A percentile compares a stretch with the other conserved stretches of the same genome.
Conservation (phyloP, 2,888 invertebrate genomes). For the Agrilus cyanescens region DNA sequence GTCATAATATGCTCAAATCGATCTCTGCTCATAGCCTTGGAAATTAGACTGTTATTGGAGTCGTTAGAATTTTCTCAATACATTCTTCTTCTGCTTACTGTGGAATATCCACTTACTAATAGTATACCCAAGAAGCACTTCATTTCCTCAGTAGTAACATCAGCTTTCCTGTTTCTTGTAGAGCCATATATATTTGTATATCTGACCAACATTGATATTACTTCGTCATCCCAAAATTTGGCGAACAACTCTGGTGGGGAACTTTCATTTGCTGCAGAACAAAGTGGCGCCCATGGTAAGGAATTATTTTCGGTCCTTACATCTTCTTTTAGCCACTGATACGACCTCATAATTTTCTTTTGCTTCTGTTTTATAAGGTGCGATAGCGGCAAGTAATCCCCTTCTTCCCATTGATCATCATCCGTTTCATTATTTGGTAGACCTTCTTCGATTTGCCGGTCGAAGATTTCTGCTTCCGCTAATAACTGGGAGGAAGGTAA, state of each 20-base stretch:
- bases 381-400: no score
- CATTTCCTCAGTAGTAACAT: background rate
- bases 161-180: no score
- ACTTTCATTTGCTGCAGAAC: background rate
- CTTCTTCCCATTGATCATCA: no score
- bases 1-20: constrained; percentile 19
- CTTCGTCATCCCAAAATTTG: background rate
- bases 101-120: constrained; percentile 15
- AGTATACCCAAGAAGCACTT: background rate
- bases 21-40: constrained; percentile 18
- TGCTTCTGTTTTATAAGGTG: no score
- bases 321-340: background rate
- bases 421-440: no score
- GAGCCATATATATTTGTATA: no score
- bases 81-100: constrained; percentile 18
- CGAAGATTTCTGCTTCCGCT: background rate
- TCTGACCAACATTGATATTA: background rate
- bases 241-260: background rate
- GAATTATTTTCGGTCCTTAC: background rate
- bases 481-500: constrained; percentile 1
- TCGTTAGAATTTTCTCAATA: constrained; percentile 19
- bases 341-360: background rate
- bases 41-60: constrained; percentile 16
- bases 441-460: no score
- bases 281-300: background rate